A percentile compares a stretch with the other conserved stretches of the same genome.
Conservation (phyloP, 2,888 invertebrate genomes). For the Cerceris ruficornis region DNA sequence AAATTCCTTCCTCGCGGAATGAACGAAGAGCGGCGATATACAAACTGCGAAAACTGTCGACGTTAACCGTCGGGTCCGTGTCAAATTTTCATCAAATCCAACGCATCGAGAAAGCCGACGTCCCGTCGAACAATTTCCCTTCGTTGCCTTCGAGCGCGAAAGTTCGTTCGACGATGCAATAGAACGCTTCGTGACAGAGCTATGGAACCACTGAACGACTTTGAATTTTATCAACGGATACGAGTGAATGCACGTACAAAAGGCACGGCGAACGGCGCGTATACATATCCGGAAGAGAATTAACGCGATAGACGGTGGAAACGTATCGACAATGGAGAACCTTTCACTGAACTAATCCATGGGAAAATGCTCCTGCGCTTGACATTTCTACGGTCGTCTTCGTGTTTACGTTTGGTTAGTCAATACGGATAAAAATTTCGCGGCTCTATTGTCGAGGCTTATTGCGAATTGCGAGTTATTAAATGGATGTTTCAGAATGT, state of each 20-base stretch:
- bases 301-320: conserved; percentile 21
- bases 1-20: not conserved
- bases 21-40: not conserved
- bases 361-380: not conserved
- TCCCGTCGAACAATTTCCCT: conserved; percentile 40
- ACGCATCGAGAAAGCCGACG: conserved; percentile 18
- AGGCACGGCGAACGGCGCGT: no score
- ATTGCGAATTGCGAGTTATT: no score
- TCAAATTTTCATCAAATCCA: conserved; percentile 45
- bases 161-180: conserved; percentile 36
- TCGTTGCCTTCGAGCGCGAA: conserved; percentile 34
- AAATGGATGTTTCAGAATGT: no score
- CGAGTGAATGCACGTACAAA: not conserved
- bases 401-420: no score
- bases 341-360: not conserved
- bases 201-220: conserved; percentile 38
- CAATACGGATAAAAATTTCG: no score
- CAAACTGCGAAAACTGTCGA: conserved; percentile 3
- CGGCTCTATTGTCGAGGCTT: no score
- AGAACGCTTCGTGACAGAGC: conserved; percentile 41
- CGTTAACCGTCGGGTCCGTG: conserved; percentile 13
- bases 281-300: conserved; percentile 18
- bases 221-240: conserved; percentile 39
- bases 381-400: no score
- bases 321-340: not conserved